Conservation (phyloP, 2,888 invertebrate genomes). For the Cosmia pyralina region DNA sequence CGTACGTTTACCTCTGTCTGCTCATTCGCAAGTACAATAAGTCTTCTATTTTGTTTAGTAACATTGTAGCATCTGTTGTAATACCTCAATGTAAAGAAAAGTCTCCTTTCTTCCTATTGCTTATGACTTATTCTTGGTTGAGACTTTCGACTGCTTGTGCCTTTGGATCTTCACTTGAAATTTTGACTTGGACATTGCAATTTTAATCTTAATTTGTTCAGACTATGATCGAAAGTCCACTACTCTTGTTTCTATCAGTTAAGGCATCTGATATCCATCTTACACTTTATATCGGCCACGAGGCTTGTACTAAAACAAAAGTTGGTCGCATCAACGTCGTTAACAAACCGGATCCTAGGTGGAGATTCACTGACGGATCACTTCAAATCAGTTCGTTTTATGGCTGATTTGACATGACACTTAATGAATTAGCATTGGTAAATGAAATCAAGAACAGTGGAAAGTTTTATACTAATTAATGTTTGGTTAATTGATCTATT, state of each 20-base stretch:
- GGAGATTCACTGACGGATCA: conserved; percentile 80
- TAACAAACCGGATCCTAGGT: conserved; percentile 80
- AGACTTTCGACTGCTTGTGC: conserved; percentile 16
- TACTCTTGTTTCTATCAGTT: conserved; percentile 22
- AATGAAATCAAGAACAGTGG: conserved; percentile 47
- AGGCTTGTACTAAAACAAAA: conserved; percentile 80
- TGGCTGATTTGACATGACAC: conserved; percentile 59
- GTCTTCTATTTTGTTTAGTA: conserved; percentile 39
- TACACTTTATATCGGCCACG: conserved; percentile 75
- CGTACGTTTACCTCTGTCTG: conserved; percentile 64
- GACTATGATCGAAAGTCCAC: conserved; percentile 1
- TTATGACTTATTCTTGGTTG: conserved; percentile 53
- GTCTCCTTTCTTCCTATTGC: conserved; percentile 31
- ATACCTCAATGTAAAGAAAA: conserved; percentile 28
- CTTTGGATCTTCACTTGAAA: conserved; percentile 23
- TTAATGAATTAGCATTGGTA: conserved; percentile 52
- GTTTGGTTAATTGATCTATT: conserved; percentile 33
- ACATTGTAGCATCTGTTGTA: conserved; percentile 27
- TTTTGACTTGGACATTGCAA: neutral
- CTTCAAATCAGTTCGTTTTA: conserved; percentile 59
- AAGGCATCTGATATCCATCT: conserved; percentile 54
- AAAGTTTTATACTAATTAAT: conserved; percentile 43
- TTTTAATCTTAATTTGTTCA: conserved; percentile 7
- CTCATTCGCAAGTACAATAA: conserved; percentile 69
- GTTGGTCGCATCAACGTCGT: conserved; percentile 81